Percentiles rank a stretch among this genome's conserved stretches.
Conservation (phyloP, 2,113 vertebrate species). For the Oxygymnocypris stewartii region DNA sequence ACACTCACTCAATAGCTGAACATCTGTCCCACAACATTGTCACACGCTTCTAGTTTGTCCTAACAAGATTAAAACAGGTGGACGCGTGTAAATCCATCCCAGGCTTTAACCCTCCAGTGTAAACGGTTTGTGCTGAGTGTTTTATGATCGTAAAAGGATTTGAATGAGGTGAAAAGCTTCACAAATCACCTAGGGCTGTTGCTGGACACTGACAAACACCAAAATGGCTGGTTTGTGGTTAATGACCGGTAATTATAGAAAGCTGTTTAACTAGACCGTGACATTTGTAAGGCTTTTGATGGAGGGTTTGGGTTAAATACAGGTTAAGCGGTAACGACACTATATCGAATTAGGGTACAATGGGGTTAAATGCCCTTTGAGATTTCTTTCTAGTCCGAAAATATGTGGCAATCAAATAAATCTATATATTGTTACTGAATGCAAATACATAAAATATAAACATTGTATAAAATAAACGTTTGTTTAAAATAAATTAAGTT, state of each 20-base stretch:
- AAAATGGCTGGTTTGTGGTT: not conserved
- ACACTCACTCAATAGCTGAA: not conserved
- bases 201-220: not conserved
- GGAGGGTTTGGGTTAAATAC: not conserved
- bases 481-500: not conserved
- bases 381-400: not conserved
- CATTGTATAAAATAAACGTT: not conserved
- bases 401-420: not conserved
- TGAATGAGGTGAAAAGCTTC: slow-evolving; percentile 33
- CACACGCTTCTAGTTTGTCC: not conserved
- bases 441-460: not conserved
- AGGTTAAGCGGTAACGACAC: not conserved
- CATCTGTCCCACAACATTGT: not conserved
- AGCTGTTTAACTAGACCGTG: not conserved
- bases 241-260: not conserved
- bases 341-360: not conserved
- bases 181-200: not conserved
- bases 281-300: not conserved
- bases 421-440: not conserved
- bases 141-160: slow-evolving; percentile 17
- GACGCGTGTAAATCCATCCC: slow-evolving; percentile 3
- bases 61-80: slow-evolving; percentile 15
- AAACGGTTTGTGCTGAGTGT: not conserved
- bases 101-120: not conserved
- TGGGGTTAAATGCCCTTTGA: not conserved